Evolutionary conservation across 2,113 vertebrate genomes (phyloP).

Genomic region (Microtus pennsylvanicus): DNA sequence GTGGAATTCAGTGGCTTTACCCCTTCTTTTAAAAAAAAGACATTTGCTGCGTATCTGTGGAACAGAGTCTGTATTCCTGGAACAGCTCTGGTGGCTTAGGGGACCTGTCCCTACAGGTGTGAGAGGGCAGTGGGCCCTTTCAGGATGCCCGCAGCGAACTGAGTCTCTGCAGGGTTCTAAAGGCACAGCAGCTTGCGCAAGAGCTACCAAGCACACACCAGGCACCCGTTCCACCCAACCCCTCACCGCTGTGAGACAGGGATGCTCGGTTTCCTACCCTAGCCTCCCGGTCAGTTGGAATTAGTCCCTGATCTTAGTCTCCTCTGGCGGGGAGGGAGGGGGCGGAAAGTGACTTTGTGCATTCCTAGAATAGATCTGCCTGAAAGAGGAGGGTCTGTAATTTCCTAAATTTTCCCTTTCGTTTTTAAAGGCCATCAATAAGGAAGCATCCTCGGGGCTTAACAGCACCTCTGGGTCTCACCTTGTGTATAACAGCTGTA

Average conservation of each 20-base stretch:
- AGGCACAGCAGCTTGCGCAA: background rate
- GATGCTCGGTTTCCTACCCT: background rate
- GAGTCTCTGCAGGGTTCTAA: background rate
- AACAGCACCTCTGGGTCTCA: background rate
- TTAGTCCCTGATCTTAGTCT: background rate
- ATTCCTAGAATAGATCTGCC: background rate
- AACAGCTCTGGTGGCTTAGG: background rate
- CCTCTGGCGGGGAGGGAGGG: background rate
- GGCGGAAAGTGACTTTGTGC: background rate
- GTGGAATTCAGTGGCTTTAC: constrained; percentile 36
- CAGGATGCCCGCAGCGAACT: background rate
- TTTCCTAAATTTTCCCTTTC: background rate
- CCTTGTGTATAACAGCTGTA: background rate
- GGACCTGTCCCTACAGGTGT: background rate
- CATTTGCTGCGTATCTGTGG: background rate
- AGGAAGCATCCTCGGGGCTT: background rate
- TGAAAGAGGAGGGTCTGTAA: background rate
- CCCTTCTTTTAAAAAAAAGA: background rate
- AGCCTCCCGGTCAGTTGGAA: background rate
- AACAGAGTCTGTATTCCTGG: background rate
- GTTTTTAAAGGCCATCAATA: background rate
- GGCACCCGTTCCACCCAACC: background rate
- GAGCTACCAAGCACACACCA: background rate
- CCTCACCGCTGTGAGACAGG: background rate
- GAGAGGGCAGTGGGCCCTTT: background rate